These are phyloP conservation scores for Symphodus melops DNA, from an alignment of 2,113 vertebrate species.

Conservation along the genomic window DNA sequence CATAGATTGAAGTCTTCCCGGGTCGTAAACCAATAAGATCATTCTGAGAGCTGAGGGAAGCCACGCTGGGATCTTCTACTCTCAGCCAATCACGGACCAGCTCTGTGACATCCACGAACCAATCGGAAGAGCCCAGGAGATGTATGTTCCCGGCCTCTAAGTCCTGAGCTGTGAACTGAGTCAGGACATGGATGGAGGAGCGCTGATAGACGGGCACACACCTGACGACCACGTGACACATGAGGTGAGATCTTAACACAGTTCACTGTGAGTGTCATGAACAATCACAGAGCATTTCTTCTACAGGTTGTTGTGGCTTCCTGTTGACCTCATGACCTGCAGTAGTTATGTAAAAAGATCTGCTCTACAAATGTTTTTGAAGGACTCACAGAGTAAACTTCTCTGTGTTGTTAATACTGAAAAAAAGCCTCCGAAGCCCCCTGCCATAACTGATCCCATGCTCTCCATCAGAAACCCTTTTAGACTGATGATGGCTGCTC, in stretches of 20 bases:
- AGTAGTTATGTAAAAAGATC: too few relatives aligned
- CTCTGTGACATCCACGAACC: slow-evolving; percentile 82
- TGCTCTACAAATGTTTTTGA: too few relatives aligned
- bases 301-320: too few relatives aligned
- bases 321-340: too few relatives aligned
- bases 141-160: slow-evolving; percentile 57
- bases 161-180: slow-evolving; percentile 78
- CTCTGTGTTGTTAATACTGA: too few relatives aligned
- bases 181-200: slow-evolving; percentile 77
- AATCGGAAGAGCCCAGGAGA: slow-evolving; percentile 80
- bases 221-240: slow-evolving; percentile 51
- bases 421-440: too few relatives aligned
- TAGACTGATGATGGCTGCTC: too few relatives aligned
- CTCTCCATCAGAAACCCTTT: too few relatives aligned
- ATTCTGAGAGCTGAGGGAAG: slow-evolving; percentile 58
- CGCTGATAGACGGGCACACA: slow-evolving; percentile 81
- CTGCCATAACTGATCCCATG: too few relatives aligned
- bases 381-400: too few relatives aligned
- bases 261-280: neutral
- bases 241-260: neutral
- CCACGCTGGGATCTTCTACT: slow-evolving; percentile 76
- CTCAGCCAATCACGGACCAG: slow-evolving; percentile 73
- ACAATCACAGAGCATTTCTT: neutral
- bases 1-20: slow-evolving; percentile 80
- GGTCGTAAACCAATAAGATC: slow-evolving; percentile 76